Base-by-base conservation (phyloP, 2,113 vertebrate species). In the Erinaceus europaeus region DNA sequence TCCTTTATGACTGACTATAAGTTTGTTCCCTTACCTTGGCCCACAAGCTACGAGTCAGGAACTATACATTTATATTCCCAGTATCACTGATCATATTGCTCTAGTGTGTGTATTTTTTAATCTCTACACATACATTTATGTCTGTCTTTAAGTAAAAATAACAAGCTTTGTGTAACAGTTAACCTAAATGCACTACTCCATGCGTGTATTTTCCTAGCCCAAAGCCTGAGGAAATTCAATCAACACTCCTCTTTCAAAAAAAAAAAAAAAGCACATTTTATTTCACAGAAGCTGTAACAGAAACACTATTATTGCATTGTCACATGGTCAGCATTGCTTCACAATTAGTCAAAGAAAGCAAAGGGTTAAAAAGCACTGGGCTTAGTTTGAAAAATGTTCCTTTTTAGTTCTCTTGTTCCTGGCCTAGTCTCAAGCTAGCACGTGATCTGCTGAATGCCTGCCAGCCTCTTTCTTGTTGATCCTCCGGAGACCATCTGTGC, bases 401-500 rank as follows among this genome's bases (percentile, higher is more conserved):
- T 97, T 97, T 97, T 97, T 96, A 91, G 96, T 97, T 97, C 88
- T 73, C 94, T 78, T 93, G 95, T 97, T 95, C 93, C 97, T 96
- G 96, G 96, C 96, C 96, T 96, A 97, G 96, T 97, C 96, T 97
- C 94, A 90, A 94, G 94, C 91, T 92, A 93, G 94, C 98, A 98
- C 96, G 97, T 98, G 98, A 98, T 91, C 36, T 32, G 81, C 98
- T 96, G 97, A 98, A 97, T 97, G 98, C 98, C 98, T 98, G 98
- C 97, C 98, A 98, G 98, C 97, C 98, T 98, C 98, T 98, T 98
- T 98, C 98, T 98, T 98, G 98, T 98, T 99, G 98, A 99, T 99
- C 98, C 99, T 99, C 99, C 95, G 96, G 98, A 99, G 99, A 99
- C 98, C 98, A 98, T 99, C 98, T 99, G 99, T 98, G 98, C 98